phyloP scores from a whole-genome alignment of 1,140 invertebrate species.

The Tribolium madens region DNA sequence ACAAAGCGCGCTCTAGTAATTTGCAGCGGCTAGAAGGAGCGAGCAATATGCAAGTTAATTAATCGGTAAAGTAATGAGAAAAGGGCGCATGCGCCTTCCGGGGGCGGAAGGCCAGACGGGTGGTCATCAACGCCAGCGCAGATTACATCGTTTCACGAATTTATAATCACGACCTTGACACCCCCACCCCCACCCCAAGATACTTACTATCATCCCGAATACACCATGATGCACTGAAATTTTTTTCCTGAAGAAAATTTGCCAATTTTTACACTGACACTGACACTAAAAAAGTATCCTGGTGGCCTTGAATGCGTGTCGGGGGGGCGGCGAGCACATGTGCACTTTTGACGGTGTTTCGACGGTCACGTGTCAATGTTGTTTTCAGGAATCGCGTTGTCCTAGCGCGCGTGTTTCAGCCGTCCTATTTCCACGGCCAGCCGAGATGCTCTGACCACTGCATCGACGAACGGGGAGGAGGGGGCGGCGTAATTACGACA shows the following conservation, averaged over 20 bases:
- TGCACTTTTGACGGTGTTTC: conserved; percentile 16
- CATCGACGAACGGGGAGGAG: conserved; percentile 57
- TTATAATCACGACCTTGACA: conserved; percentile 16
- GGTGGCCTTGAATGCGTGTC: not conserved
- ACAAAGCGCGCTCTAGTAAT: conserved; percentile 56
- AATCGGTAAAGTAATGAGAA: conserved; percentile 67
- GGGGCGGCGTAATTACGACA: conserved; percentile 60
- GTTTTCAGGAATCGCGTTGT: conserved; percentile 47
- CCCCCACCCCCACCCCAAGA: not conserved
- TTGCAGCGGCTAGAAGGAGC: conserved; percentile 64
- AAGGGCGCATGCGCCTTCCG: conserved; percentile 62
- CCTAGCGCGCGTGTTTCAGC: conserved; percentile 52
- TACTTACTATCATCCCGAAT: conserved; percentile 3
- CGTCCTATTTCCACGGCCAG: conserved; percentile 62
- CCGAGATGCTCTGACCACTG: conserved; percentile 63
- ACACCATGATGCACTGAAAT: not conserved
- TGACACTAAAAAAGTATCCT: conserved; percentile 5
- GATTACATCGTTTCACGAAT: conserved; percentile 56
- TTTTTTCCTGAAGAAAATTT: not conserved
- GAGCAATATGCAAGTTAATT: conserved; percentile 67
- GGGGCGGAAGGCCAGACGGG: conserved; percentile 48
- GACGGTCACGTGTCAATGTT: conserved; percentile 39
- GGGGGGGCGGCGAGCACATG: conserved; percentile 12
- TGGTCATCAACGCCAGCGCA: conserved; percentile 64
- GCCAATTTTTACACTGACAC: not conserved